Evolutionary conservation across 2,113 vertebrate species (phyloP).

Genomic region (Conger conger): DNA sequence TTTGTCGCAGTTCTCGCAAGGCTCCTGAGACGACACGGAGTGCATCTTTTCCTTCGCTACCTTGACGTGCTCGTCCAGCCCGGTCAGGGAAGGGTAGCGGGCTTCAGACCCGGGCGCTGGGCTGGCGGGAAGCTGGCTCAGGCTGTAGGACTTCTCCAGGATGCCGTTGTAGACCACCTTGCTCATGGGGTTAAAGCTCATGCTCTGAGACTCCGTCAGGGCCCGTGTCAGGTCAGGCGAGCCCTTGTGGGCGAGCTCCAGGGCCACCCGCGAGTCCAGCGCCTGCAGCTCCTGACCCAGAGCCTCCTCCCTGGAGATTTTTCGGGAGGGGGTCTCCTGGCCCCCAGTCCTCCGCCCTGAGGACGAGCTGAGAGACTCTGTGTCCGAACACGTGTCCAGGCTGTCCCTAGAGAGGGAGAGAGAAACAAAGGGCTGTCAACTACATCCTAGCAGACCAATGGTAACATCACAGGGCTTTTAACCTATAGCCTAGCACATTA

Average conservation of each 20-base stretch:
- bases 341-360: conserved; percentile 80
- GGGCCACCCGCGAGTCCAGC: conserved; percentile 73
- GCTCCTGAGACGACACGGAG: conserved; percentile 87
- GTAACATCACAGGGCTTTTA: no score
- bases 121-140: conserved; percentile 83
- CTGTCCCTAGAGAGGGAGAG: conserved; percentile 73
- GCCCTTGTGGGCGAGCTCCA: conserved; percentile 70
- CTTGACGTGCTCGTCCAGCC: conserved; percentile 79
- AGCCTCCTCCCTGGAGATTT: conserved; percentile 86
- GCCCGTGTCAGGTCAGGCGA: conserved; percentile 82
- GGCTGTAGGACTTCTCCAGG: conserved; percentile 96
- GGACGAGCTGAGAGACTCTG: conserved; percentile 87
- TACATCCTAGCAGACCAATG: not conserved
- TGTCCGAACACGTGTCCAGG: conserved; percentile 84
- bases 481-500: no score
- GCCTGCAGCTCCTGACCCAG: conserved; percentile 73
- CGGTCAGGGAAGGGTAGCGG: conserved; percentile 81
- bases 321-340: conserved; percentile 80
- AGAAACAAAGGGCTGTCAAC: not conserved
- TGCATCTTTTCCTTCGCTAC: conserved; percentile 79
- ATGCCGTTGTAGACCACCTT: conserved; percentile 89
- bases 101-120: conserved; percentile 73
- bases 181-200: conserved; percentile 81
- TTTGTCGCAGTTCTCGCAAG: conserved; percentile 88
- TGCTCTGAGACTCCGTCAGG: conserved; percentile 84